Evolutionary conservation across 2,797 vertebrate genomes (phyloP), one percentile per base, ranked within the genome.

Genomic region (Anguilla megastoma): DNA sequence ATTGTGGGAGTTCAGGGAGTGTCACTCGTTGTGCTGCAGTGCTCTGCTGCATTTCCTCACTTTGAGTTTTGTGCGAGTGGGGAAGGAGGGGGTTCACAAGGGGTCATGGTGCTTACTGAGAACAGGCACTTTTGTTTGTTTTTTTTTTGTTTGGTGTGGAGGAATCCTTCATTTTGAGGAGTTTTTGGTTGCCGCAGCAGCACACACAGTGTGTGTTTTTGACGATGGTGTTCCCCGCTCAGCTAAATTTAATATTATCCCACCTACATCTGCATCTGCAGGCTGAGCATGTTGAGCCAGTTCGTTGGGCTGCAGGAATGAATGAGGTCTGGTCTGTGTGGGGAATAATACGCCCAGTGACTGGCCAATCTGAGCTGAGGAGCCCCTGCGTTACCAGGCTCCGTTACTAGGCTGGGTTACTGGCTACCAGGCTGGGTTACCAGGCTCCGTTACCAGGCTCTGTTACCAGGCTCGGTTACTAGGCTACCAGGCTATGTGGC

Each of bases 1-100:
- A 76, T 87, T 89, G 83, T 89, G 54, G 60, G 83, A 88, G 82
- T 36, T 88, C 85, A 12, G 80, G 66, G 87, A 60, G 80, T 86
- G 52, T 91, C 58, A 83, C 86, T 63, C 6, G 80, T 60, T 84
- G 84, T 69, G 85, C 16, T 87, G 86, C 84, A 86, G 60, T 56
- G 87, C 33, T 18, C 27, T 8, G 76, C 45, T 69, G 54, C 41
- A 18, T 18, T 45, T 12, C 63, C 45, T 52, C 54, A 83, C 24
- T 84, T 83, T 88, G 50, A 2, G 66, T 74, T 86, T 79, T 87
- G 87, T 36, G 69, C 27, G 30, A 9, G 30, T 0, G 10, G 63
- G 21, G n/a, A 21, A 3, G 4, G 63, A n/a, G 30, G 60, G 84
- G 79, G 80, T 54, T 88, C 85, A 90, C 87, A 91, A 88, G 87